Evolutionary conservation across 2,797 vertebrate species (phyloP).

Genomic region (Sphenopsis melanotis): DNA sequence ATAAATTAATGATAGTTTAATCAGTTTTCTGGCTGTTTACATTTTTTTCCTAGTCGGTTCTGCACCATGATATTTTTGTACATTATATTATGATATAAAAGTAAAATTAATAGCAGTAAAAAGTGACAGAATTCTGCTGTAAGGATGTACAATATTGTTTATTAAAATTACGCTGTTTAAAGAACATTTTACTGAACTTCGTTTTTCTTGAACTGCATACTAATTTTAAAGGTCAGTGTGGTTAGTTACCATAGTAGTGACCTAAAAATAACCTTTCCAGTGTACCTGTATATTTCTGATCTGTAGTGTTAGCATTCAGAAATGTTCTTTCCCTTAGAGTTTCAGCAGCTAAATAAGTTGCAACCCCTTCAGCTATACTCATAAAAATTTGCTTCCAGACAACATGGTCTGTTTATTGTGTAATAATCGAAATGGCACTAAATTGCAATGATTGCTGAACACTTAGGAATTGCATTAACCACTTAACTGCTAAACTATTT

Average conservation of each 20-base stretch:
- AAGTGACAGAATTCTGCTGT: constrained; percentile 36
- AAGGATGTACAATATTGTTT: constrained; percentile 32
- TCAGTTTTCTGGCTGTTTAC: constrained; percentile 1
- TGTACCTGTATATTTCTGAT: constrained; percentile 77
- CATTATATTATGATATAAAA: constrained; percentile 1
- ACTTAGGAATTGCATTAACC: constrained; percentile 83
- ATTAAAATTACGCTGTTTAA: constrained; percentile 51
- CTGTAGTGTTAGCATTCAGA: constrained; percentile 68
- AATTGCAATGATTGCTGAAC: constrained; percentile 81
- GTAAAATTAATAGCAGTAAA: constrained; percentile 47
- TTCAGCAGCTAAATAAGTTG: constrained; percentile 81
- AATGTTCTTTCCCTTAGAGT: constrained; percentile 72
- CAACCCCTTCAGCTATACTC: constrained; percentile 83
- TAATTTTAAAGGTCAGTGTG: constrained; percentile 75
- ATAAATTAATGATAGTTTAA: background rate
- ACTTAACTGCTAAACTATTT: constrained; percentile 74
- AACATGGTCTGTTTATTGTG: constrained; percentile 85
- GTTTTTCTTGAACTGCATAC: constrained; percentile 66
- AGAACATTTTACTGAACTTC: constrained; percentile 65
- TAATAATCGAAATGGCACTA: constrained; percentile 85
- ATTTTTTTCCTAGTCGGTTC: background rate
- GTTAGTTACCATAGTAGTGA: constrained; percentile 72
- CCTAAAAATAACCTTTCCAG: constrained; percentile 75
- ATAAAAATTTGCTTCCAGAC: constrained; percentile 86
- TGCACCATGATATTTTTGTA: background rate